Evolutionary conservation across 2,888 invertebrate genomes (phyloP), one percentile per base, ranked within the genome.

Genomic region (Nemoura dubitans): DNA sequence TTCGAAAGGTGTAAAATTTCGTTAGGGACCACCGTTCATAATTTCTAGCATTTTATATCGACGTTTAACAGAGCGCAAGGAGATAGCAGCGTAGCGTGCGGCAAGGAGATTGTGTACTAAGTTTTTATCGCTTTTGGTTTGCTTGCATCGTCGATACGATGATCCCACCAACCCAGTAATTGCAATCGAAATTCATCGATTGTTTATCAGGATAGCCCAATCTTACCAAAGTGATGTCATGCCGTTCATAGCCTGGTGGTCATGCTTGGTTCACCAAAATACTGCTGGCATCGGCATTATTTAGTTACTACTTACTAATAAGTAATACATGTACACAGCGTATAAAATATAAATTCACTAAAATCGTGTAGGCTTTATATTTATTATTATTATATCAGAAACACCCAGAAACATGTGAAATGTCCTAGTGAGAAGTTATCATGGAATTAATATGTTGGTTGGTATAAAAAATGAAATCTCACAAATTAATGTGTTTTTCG

Each of bases 11-110:
- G 25, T 42, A 26, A 25, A 26, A 25, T 83, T 83, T n/a, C 42
- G 83, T 83, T 83, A 83, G 83, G 83, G 83, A 83, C 83, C 83
- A 83, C 83, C 43, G 42, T 42, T 83, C n/a, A 42, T 83, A 83
- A 83, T 83, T 36, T 83, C 28, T 81, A 30, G 29, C 29, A 59
- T 59, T 59, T 59, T 59, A 59, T 59, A 59, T 21, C 59, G 59
- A 59, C 21, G 59, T 59, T 36, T 3, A 21, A 59, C 21, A 59
- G 59, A 21, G 59, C 14, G 59, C 36, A 10, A 80, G 27, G 2
- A 25, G 26, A 14, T n/a, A n/a, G n/a, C n/a, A n/a, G n/a, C n/a
- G n/a, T n/a, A n/a, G n/a, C n/a, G n/a, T n/a, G n/a, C n/a, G n/a
- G n/a, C n/a, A n/a, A n/a, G n/a, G n/a, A n/a, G n/a, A n/a, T n/a